Base-by-base conservation (phyloP, 2,113 vertebrate species). In the Varanus salvator region DNA sequence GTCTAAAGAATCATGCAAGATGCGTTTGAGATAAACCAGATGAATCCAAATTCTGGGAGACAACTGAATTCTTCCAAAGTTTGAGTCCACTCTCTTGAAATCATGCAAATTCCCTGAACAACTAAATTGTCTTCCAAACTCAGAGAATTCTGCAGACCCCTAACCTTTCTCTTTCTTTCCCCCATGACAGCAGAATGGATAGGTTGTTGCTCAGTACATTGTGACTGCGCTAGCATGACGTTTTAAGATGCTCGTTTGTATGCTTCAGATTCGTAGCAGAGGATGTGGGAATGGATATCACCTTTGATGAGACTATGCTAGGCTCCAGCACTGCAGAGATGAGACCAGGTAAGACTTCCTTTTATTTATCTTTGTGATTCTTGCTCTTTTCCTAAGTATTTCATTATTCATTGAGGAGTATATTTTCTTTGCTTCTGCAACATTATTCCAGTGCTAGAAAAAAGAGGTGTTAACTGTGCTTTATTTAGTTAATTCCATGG, bases 221-320 rank as follows among this genome's bases (percentile, higher is more conserved):
- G 44, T 76, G n/a, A 60, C 60, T 64, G 14, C 68, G 81, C 21
- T 44, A 80, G 6, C 80, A 48, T n/a, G 85, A 92, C 44, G 50
- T 66, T 34, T 66, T 89, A 4, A 50, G n/a, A 4, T 57, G 11
- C 29, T 74, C 80, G 92, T 77, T 77, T 27, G 90, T 29, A 34
- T 84, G 90, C 90, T 95, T 91, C 80, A 98, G 98, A 96, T 97
- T 97, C 90, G 86, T 92, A 88, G 90, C 96, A 94, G 97, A 98
- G 94, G 94, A 98, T 98, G 96, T 96, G 91, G 97, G 97, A 91
- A 99, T 98, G 98, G 98, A 99, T 90, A 94, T 96, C 95, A 84
- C 95, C 75, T 96, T 96, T 93, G 96, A 97, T 90, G 97, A 98
- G 83, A 96, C 86, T 92, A 94, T 96, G 90, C 54, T 95, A 89